Evolutionary conservation across 1,140 invertebrate species (phyloP).

Genomic region (Eumaeus atala): DNA sequence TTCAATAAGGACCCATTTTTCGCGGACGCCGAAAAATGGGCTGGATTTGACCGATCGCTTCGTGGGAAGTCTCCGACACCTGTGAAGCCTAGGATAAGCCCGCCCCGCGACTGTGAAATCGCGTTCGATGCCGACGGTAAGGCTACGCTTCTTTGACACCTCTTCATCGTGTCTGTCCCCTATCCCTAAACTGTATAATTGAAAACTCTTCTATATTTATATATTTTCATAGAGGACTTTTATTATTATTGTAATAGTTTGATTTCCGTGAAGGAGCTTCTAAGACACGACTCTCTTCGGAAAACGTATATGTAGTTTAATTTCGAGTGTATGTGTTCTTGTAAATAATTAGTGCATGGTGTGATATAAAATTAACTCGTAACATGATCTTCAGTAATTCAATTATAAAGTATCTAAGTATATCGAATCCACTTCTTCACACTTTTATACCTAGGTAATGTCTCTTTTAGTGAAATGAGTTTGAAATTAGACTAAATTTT

Average conservation of each 20-base stretch:
- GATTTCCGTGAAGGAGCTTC: conserved; percentile 25
- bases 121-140: conserved; percentile 82
- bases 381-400: no score
- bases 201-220: not conserved
- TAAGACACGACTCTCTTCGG: conserved; percentile 54
- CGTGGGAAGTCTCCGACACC: conserved; percentile 78
- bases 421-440: no score
- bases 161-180: conserved; percentile 50
- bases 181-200: not conserved
- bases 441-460: no score
- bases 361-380: not conserved
- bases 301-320: conserved; percentile 19
- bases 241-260: conserved; percentile 16
- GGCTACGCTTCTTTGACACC: conserved; percentile 44
- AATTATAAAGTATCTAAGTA: no score
- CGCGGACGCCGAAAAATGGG: conserved; percentile 71
- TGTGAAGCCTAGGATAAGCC: conserved; percentile 79
- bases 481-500: no score
- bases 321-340: conserved; percentile 57
- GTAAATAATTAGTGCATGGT: conserved; percentile 8
- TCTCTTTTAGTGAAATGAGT: no score
- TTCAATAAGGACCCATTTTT: conserved; percentile 70
- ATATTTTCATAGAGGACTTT: conserved; percentile 5
- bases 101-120: conserved; percentile 78
- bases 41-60: conserved; percentile 65